phyloP scores from a whole-genome alignment of 2,888 invertebrate genomes.

The Chalcosyrphus nemorum region DNA sequence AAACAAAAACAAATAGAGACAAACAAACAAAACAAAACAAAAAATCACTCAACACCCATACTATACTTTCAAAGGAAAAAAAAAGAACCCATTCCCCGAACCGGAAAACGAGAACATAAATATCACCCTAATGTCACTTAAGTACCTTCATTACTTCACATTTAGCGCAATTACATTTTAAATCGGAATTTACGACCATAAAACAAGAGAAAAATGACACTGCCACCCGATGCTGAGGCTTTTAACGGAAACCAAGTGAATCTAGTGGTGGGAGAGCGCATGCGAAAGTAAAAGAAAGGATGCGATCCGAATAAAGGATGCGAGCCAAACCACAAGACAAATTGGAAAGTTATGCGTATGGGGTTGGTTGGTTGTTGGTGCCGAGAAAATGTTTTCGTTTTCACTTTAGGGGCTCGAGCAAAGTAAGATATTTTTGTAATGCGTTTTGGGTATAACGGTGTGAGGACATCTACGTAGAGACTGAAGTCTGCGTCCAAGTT shows the following conservation, averaged over 20 bases:
- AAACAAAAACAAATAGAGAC: background rate
- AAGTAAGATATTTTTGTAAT: conserved; percentile 43
- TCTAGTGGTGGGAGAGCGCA: background rate
- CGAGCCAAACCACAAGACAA: conserved; percentile 60
- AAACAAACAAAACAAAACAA: background rate
- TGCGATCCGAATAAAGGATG: conserved; percentile 65
- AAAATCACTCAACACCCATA: conserved; percentile 54
- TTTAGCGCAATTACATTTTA: conserved; percentile 73
- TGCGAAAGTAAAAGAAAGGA: conserved; percentile 40
- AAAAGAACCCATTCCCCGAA: conserved; percentile 37
- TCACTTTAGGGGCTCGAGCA: conserved; percentile 46
- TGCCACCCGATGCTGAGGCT: conserved; percentile 47
- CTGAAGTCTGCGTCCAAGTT: conserved; percentile 6
- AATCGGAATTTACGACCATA: conserved; percentile 73
- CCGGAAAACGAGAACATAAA: conserved; percentile 65
- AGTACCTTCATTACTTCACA: conserved; percentile 73
- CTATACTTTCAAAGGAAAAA: background rate
- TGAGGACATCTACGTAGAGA: background rate
- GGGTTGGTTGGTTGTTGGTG: conserved; percentile 1
- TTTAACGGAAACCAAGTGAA: conserved; percentile 45
- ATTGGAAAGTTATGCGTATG: conserved; percentile 70
- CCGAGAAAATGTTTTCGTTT: conserved; percentile 66
- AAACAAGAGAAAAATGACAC: conserved; percentile 68
- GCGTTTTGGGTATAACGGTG: conserved; percentile 12
- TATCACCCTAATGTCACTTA: conserved; percentile 72